Base-by-base conservation (phyloP, 1,140 invertebrate genomes). In the Drosophila arizonae region DNA sequence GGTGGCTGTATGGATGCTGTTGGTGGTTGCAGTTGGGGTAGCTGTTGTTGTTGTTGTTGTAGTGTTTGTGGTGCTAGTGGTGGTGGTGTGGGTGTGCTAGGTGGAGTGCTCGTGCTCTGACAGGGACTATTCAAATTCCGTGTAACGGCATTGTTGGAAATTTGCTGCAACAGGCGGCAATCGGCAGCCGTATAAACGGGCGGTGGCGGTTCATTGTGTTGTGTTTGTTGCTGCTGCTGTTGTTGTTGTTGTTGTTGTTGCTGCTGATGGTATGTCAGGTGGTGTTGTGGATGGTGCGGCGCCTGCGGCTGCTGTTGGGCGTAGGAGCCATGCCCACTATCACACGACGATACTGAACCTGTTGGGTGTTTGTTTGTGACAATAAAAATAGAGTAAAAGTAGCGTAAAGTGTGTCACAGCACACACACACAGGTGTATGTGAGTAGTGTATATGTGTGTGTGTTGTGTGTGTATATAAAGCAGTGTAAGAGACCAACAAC, bases 251-350 rank as follows among this genome's bases (percentile, higher is more conserved):
- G 80, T 45, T 50, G 55, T 77, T 76, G 33, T 30, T 30, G 28
- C 4, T 79, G 93, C 92, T 95, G 95, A 3, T 81, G 81, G 36
- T 72, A 65, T 78, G 50, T 55, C 67, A 70, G 50, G 58, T 56
- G 68, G 21, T 94, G 93, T 92, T 95, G 95, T 6, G 54, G 61
- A 3, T 73, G 75, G 17, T 51, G 48, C 24, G 74, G 75, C 24
- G 74, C 71, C 6, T 77, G 75, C 43, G 77, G 79, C 51, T 77
- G 75, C 43, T 81, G 94, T 93, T 95, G 95, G 86, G 95, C 94
- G 87, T 96, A 95, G 45, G 96, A 96, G 66, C 95, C 96, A 91
- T 96, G 96, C 84, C 96, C 96, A 81, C 96, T 97, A 93, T 97
- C 96, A 91, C 95, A 96, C 75, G 96, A 97, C 71, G 96, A 96